These are phyloP conservation scores for Nemopilema nomurai DNA, from an alignment of 30 jellyfish, hydroid and myxozoan genomes.

Conservation along the genomic window DNA sequence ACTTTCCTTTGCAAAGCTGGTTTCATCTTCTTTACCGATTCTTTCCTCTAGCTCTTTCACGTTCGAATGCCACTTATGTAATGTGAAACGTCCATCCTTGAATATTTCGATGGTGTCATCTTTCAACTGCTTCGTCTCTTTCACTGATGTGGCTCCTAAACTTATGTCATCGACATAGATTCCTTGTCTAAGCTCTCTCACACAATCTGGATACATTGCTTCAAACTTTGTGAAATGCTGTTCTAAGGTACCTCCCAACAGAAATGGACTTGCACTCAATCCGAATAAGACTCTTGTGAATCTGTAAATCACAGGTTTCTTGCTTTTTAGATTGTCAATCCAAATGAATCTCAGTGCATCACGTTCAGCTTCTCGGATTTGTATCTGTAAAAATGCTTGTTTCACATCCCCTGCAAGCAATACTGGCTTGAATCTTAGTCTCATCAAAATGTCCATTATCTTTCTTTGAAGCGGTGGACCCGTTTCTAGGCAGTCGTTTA, in stretches of 20 bases:
- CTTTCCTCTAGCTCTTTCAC: slow-evolving; percentile 32
- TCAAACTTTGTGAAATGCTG: slow-evolving; percentile 47
- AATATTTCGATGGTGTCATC: slow-evolving; percentile 32
- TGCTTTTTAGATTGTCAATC: slow-evolving; percentile 38
- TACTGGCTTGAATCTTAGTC: slow-evolving; percentile 63
- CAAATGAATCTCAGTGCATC: slow-evolving; percentile 59
- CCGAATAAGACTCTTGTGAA: slow-evolving; percentile 69
- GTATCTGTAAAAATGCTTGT: slow-evolving; percentile 73
- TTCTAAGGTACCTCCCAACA: slow-evolving; percentile 51
- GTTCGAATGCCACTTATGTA: slow-evolving; percentile 72
- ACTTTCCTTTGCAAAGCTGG: slow-evolving; percentile 67
- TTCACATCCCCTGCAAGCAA: slow-evolving; percentile 73
- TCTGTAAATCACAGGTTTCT: slow-evolving; percentile 30
- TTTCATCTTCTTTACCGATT: slow-evolving; percentile 2
- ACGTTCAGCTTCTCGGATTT: slow-evolving; percentile 54
- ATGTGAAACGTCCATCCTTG: slow-evolving; percentile 45
- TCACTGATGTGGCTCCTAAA: slow-evolving; percentile 13
- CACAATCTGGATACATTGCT: slow-evolving; percentile 11
- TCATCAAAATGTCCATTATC: slow-evolving; percentile 44
- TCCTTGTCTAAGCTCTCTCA: slow-evolving; percentile 40
- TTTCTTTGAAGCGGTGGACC: slow-evolving; percentile 71
- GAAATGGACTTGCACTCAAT: slow-evolving; percentile 52
- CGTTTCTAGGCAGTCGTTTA: slow-evolving; percentile 69
- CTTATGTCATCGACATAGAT: slow-evolving; percentile 57
- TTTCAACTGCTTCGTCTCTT: slow-evolving; percentile 23